These are phyloP conservation scores for Drosophila varians DNA, from an alignment of 1,140 invertebrate genomes.

Conservation along the genomic window DNA sequence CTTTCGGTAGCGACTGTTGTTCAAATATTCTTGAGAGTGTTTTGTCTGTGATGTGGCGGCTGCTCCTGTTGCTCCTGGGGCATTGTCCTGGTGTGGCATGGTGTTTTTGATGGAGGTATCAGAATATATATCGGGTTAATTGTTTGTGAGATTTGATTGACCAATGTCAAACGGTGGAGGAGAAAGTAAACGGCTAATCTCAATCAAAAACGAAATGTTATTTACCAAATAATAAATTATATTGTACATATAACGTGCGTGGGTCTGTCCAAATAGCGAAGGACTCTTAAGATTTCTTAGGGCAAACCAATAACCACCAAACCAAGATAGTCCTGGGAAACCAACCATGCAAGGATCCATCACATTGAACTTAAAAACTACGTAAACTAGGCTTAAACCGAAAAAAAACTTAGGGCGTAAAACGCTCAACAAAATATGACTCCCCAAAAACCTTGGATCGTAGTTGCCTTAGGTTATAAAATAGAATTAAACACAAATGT, in stretches of 20 bases:
- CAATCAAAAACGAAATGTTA: constrained; percentile 53
- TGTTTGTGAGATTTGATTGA: constrained; percentile 20
- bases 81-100: constrained; percentile 50
- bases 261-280: constrained; percentile 16
- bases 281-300: neutral
- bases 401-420: constrained; percentile 14
- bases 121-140: constrained; percentile 49
- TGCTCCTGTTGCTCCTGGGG: constrained; percentile 22
- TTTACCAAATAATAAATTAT: constrained; percentile 41
- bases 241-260: constrained; percentile 57
- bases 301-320: constrained; percentile 31
- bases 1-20: constrained; percentile 77
- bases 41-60: constrained; percentile 55
- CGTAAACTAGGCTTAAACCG: constrained; percentile 16
- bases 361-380: constrained; percentile 22
- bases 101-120: constrained; percentile 54
- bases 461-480: neutral
- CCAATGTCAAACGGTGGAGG: neutral
- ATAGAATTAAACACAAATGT: constrained; percentile 19
- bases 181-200: constrained; percentile 41
- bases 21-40: constrained; percentile 66
- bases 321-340: constrained; percentile 30
- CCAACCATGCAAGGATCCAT: constrained; percentile 22
- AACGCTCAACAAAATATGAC: constrained; percentile 8
- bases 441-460: constrained; percentile 4